These are phyloP conservation scores for Lepidocyrtinus sp. DNA, from an alignment of 2,888 invertebrate species.

Conservation along the genomic window DNA sequence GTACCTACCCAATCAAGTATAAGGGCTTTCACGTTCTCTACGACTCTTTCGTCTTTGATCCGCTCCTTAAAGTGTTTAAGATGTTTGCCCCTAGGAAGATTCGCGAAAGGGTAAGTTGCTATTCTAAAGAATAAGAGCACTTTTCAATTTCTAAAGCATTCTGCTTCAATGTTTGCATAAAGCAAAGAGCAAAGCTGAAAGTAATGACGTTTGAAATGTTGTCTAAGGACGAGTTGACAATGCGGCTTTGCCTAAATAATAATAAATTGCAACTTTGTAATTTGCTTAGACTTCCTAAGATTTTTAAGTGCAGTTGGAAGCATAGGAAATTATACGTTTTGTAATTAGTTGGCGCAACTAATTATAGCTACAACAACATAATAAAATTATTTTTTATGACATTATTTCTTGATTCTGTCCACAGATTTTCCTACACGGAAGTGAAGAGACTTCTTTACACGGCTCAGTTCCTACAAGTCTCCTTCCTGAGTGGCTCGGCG, in stretches of 20 bases:
- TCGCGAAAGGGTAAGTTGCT: conserved; percentile 50
- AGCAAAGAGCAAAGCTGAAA: too few relatives aligned
- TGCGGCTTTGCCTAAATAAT: too few relatives aligned
- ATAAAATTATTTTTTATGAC: too few relatives aligned
- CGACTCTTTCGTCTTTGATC: conserved; percentile 54
- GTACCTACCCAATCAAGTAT: conserved; percentile 50
- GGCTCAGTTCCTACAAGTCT: conserved; percentile 32
- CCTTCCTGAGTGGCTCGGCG: conserved; percentile 41
- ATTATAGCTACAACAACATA: too few relatives aligned
- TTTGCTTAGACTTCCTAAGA: too few relatives aligned
- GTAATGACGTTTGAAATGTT: too few relatives aligned
- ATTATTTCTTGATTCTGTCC: background rate
- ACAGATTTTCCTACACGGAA: conserved; percentile 50
- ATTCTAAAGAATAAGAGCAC: background rate
- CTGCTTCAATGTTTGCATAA: background rate
- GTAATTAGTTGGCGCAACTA: too few relatives aligned
- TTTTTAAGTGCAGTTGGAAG: too few relatives aligned
- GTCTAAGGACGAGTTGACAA: too few relatives aligned
- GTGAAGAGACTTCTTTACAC: conserved; percentile 8
- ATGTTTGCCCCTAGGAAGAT: conserved; percentile 52
- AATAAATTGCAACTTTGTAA: too few relatives aligned
- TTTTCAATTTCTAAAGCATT: background rate
- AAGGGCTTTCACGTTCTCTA: conserved; percentile 52
- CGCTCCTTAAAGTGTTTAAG: conserved; percentile 45
- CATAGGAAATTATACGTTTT: too few relatives aligned